phyloP scores from a whole-genome alignment of 1,140 invertebrate genomes.

The Potamilus streckersoni region DNA sequence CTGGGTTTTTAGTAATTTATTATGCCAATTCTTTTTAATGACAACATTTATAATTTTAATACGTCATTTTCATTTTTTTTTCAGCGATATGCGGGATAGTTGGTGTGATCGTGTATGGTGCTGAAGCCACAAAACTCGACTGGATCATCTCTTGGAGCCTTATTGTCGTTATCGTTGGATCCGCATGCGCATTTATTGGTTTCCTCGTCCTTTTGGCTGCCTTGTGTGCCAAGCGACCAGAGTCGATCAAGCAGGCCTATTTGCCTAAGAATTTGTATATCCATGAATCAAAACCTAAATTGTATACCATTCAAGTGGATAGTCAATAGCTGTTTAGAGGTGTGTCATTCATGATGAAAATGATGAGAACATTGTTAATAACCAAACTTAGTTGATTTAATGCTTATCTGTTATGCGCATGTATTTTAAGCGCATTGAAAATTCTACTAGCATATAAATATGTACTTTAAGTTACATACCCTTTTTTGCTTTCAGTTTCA shows the following conservation, averaged over 20 bases:
- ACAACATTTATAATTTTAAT: too few relatives aligned
- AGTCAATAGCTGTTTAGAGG: too few relatives aligned
- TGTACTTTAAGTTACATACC: too few relatives aligned
- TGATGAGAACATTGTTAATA: too few relatives aligned
- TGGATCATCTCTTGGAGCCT: slow-evolving; percentile 50
- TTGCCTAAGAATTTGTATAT: slow-evolving; percentile 42
- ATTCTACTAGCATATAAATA: too few relatives aligned
- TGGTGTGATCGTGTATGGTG: slow-evolving; percentile 47
- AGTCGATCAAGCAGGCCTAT: slow-evolving; percentile 31
- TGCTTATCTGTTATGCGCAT: too few relatives aligned
- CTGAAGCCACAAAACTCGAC: slow-evolving; percentile 38
- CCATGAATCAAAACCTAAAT: slow-evolving; percentile 39
- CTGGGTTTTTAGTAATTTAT: too few relatives aligned
- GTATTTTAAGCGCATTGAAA: too few relatives aligned
- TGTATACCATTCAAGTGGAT: slow-evolving; percentile 36
- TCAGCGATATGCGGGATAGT: slow-evolving; percentile 45
- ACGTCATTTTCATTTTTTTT: slow-evolving; percentile 5
- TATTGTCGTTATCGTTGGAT: slow-evolving; percentile 48
- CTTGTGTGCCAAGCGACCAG: slow-evolving; percentile 40
- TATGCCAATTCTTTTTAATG: too few relatives aligned
- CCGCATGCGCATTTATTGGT: slow-evolving; percentile 40
- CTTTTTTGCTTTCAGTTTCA: too few relatives aligned
- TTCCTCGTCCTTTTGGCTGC: slow-evolving; percentile 54
- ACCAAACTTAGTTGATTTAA: too few relatives aligned
- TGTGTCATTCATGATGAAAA: too few relatives aligned